Conservation (phyloP, 2,797 vertebrate species). For the Xiphophorus birchmanni region DNA sequence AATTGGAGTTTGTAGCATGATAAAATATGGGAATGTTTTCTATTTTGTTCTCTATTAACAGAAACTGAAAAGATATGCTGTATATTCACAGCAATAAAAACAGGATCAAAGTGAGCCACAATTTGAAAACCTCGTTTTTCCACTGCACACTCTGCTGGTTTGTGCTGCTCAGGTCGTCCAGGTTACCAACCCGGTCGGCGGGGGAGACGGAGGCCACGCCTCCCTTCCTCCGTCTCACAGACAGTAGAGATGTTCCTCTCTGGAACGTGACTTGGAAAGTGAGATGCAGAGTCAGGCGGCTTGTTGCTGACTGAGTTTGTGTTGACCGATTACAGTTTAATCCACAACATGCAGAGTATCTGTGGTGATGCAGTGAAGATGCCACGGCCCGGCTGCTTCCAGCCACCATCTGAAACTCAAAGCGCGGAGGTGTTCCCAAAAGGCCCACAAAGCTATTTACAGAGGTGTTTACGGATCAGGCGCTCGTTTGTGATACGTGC, state of each 20-base stretch:
- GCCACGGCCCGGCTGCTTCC: background rate
- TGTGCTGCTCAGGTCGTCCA: slow-evolving; percentile 43
- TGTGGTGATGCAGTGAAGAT: background rate
- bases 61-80: too few species aligned
- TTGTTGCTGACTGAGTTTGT: background rate
- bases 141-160: slow-evolving; percentile 9
- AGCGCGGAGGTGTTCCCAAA: slow-evolving; percentile 35
- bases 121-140: slow-evolving; percentile 27
- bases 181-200: slow-evolving; percentile 55
- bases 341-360: background rate
- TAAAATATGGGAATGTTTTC: background rate
- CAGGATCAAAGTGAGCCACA: too few species aligned
- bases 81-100: too few species aligned
- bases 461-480: slow-evolving; percentile 79
- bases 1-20: background rate
- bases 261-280: slow-evolving; percentile 3
- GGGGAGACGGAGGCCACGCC: slow-evolving; percentile 39
- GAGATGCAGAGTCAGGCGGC: background rate
- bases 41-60: too few species aligned
- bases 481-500: slow-evolving; percentile 46
- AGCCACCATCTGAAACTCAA: slow-evolving; percentile 66
- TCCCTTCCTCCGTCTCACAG: slow-evolving; percentile 13
- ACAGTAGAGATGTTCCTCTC: slow-evolving; percentile 4
- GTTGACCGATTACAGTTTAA: background rate
- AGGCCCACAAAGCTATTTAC: slow-evolving; percentile 72